Base-by-base conservation (phyloP, 2,888 invertebrate genomes). In the Theodoxus fluviatilis region DNA sequence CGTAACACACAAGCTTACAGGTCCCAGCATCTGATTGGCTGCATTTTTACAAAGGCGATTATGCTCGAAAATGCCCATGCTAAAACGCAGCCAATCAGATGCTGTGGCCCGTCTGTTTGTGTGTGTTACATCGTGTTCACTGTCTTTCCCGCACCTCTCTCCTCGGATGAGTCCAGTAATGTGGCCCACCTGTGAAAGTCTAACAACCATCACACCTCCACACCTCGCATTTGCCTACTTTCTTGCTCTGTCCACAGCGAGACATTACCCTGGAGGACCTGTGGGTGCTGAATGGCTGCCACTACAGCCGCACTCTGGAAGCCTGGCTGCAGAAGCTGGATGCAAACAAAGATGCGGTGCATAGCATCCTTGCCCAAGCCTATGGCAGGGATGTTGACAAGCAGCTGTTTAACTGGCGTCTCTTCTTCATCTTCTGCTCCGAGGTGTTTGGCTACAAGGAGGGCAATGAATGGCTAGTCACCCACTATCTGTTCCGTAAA, bases 381-480 rank as follows among this genome's bases (percentile, higher is more conserved):
- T 84, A 82, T 65, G 82, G 82, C 0, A 68, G 74, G 15, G 79
- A 81, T 43, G 78, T 78, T 18, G 79, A 78, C 4, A 75, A 82
- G 70, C 80, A 83, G 68, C 49, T 81, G 37, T 81, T 81, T 70
- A 83, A 83, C 71, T 83, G 81, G 81, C 72, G 83, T 57, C 71
- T 82, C 15, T 83, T 83, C 74, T 83, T 81, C 68, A 83, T 83
- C 40, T 83, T 82, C 69, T 83, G 82, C 74, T 81, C 81, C 0
- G 83, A 84, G 72, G 81, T 81, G 47, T 84, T 84, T 74, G 80
- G 79, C 0, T 82, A 74, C 68, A 76, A 75, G n/a, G 73, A 74
- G 55, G 83, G 83, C n/a, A 84, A 82, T 73, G 81, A 84, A 57
- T 84, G 83, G 83, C 78, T 78, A 64, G 76, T 83, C 3, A 77